Conservation (phyloP, 2,888 invertebrate genomes). For the Chaetogeoica ovagalla region DNA sequence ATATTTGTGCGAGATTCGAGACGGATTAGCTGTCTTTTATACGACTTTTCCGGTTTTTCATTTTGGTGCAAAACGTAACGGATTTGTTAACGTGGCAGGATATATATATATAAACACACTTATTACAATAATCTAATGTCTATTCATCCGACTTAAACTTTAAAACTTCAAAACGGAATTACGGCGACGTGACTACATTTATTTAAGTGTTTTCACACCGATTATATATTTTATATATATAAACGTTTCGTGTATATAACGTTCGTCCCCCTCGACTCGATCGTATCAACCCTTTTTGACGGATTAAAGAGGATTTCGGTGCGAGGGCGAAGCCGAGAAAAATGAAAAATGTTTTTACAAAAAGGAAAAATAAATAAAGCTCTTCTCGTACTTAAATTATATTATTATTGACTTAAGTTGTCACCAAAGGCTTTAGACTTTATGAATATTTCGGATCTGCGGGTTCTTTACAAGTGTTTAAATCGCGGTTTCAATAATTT, state of each 20-base stretch:
- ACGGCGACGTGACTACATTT: background rate
- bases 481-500: too few relatives aligned
- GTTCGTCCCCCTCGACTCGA: background rate
- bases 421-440: too few relatives aligned
- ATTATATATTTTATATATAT: background rate
- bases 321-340: background rate
- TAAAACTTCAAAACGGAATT: constrained; percentile 24
- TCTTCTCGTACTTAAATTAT: background rate
- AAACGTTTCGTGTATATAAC: constrained; percentile 7
- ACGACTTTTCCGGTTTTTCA: too few relatives aligned
- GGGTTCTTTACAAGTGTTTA: too few relatives aligned
- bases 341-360: background rate
- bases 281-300: constrained; percentile 6
- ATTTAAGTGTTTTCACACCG: too few relatives aligned
- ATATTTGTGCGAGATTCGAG: too few relatives aligned
- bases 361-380: background rate
- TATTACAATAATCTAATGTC: background rate
- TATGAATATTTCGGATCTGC: too few relatives aligned
- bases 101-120: too few relatives aligned
- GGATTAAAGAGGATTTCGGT: constrained; percentile 22
- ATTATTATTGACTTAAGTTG: too few relatives aligned
- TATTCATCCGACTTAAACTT: constrained; percentile 19
- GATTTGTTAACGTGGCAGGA: too few relatives aligned
- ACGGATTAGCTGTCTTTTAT: too few relatives aligned
- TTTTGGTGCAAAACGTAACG: too few relatives aligned